Conservation (phyloP, 1,140 invertebrate species). For the Drosophila ogumai region DNA sequence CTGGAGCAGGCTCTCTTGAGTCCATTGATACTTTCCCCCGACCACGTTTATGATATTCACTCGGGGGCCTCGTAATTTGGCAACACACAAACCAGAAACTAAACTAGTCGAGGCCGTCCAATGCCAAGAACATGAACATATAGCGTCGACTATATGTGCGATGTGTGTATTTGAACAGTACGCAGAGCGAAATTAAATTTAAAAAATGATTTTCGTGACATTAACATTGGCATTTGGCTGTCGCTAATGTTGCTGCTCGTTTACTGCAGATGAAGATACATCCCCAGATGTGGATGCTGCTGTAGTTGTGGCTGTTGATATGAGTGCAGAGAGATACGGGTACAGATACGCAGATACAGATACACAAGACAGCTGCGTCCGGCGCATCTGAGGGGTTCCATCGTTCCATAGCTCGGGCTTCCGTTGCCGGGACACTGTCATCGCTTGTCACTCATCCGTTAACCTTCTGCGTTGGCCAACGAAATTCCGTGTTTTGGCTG, state of each 20-base stretch:
- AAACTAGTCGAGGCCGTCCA: conserved; percentile 59
- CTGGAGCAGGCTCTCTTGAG: neutral
- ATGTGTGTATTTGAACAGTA: conserved; percentile 17
- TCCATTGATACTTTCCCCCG: conserved; percentile 32
- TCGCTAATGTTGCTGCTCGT: conserved; percentile 36
- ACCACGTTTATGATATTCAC: conserved; percentile 43
- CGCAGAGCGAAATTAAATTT: conserved; percentile 56
- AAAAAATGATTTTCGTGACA: conserved; percentile 77
- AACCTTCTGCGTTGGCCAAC: conserved; percentile 43
- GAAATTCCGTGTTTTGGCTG: conserved; percentile 36
- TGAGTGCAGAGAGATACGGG: conserved; percentile 24
- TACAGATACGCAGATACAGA: conserved; percentile 22
- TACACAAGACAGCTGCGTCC: conserved; percentile 51
- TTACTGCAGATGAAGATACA: conserved; percentile 52
- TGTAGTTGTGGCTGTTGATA: conserved; percentile 7
- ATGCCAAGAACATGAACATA: conserved; percentile 72
- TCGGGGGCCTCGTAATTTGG: conserved; percentile 47
- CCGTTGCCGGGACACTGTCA: conserved; percentile 45
- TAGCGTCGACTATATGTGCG: conserved; percentile 23
- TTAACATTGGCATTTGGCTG: conserved; percentile 73
- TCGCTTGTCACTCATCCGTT: conserved; percentile 51
- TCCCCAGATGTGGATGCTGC: conserved; percentile 28
- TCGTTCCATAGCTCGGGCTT: conserved; percentile 43
- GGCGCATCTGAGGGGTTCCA: conserved; percentile 22
- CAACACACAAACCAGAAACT: conserved; percentile 32